Base-by-base conservation (phyloP, 2,888 invertebrate genomes). In the Mycogona germanica region DNA sequence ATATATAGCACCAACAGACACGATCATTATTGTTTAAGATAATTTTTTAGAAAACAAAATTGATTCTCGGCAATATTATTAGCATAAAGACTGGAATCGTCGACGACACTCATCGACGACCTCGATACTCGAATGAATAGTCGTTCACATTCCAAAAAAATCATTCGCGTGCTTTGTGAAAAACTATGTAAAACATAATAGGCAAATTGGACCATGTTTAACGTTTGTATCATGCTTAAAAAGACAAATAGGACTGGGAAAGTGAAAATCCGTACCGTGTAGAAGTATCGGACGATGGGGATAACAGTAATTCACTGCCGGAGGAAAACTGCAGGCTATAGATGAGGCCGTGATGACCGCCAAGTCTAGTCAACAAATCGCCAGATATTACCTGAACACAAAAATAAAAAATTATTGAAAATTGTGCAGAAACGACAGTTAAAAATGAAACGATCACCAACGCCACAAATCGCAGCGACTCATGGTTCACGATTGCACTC, bases 241-340 rank as follows among this genome's bases (percentile, higher is more conserved):
- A n/a, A n/a, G n/a, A n/a, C n/a, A n/a, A n/a, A n/a, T n/a, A n/a
- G n/a, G n/a, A n/a, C n/a, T n/a, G n/a, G n/a, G n/a, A n/a, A n/a
- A n/a, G n/a, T 19, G 30, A 17, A 14, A 17, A 38, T n/a, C 12
- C 40, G 29, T 48, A 57, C 58, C 73, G 70, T 19, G 76, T 78
- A 26, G 80, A 79, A 56, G 78, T 77, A 68, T 84, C 84, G 7
- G 79, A 77, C 7, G 82, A 82, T n/a, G 79, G 78, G 12, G 80
- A 77, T 38, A 80, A 63, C 42, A 69, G 64, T 9, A 65, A 64
- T 59, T 77, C 74, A 63, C 78, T 74, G 44, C 65, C 63, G 14
- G 74, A 61, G 29, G 67, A 77, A 82, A 82, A 84, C 59, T 72
- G 69, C 21, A 83, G 63, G 56, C 76, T 75, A 65, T 84, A 82